Base-by-base conservation (phyloP, 2,888 invertebrate genomes). In the Nemapogon koenigi region DNA sequence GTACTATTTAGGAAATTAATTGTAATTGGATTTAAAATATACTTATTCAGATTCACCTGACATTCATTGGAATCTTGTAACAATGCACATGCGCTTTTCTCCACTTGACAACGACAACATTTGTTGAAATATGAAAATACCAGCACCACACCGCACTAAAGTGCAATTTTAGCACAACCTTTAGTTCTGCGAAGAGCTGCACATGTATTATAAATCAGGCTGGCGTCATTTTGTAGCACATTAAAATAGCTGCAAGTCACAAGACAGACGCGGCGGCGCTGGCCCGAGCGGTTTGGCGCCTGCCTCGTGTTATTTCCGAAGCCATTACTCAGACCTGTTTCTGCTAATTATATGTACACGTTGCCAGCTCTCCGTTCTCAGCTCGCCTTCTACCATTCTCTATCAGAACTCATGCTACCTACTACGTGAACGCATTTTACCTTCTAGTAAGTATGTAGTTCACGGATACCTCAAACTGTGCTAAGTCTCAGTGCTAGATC, bases 281-380 rank as follows among this genome's bases (percentile, higher is more conserved):
- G 37, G 27, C 28, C 16, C 17, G 28, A 14, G 16, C 16, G 16
- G 67, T 71, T 73, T 72, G 75, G 76, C 76, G 76, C 76, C 75
- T 71, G 71, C 65, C 60, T 62, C 57, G 60, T 62, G 70, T 66
- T 76, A 78, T 78, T 78, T 78, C 72, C 61, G 67, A 76, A 69
- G 59, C 67, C 70, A 75, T 76, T 75, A 73, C 73, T 76, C 76
- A 78, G 70, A 57, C 62, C 56, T 55, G 64, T 71, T 62, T 64
- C 63, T 53, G 71, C 75, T 78, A 78, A 78, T 78, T 76, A 72
- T 76, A 76, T 58, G 53, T n/a, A n/a, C 57, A 49, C 61, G 59
- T 57, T 60, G 62, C 62, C 61, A 62, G 62, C 56, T 58, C 53
- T 48, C 49, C 46, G 47, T 41, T 38, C 39, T 39, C 25, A 33